Conservation (phyloP, 92 coral and sea anemone genomes). For the Desmophyllum pertusum region DNA sequence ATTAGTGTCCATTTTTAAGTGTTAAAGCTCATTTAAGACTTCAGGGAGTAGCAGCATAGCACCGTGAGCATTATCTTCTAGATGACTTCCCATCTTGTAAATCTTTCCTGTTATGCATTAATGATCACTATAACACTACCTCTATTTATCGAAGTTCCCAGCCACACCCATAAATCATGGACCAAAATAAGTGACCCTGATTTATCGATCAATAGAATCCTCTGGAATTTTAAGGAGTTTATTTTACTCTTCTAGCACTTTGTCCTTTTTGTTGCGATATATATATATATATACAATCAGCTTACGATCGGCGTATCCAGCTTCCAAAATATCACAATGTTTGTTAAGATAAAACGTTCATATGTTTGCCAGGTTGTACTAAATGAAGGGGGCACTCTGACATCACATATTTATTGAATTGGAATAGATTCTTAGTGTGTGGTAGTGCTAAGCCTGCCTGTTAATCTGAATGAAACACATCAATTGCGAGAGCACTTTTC, state of each 20-base stretch:
- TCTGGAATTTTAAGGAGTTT: background rate
- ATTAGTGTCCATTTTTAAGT: background rate
- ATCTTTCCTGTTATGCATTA: conserved; percentile 33
- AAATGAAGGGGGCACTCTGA: background rate
- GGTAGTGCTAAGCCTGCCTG: background rate
- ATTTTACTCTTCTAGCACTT: background rate
- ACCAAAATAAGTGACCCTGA: conserved; percentile 2
- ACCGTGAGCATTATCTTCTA: background rate
- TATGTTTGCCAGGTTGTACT: background rate
- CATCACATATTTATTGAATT: background rate
- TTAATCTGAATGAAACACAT: too few relatives aligned
- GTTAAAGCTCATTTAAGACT: background rate
- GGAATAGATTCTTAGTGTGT: background rate
- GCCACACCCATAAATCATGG: conserved; percentile 22
- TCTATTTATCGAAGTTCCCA: conserved; percentile 15
- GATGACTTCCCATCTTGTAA: conserved; percentile 16
- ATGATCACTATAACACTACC: background rate
- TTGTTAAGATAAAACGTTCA: background rate
- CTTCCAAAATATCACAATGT: background rate
- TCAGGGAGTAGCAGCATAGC: background rate
- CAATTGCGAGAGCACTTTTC: background rate
- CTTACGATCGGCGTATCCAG: background rate
- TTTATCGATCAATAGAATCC: background rate
- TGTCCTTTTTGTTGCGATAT: background rate
- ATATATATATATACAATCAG: too few relatives aligned